Percentiles rank a stretch among this genome's conserved stretches.
These are phyloP conservation scores for Anas bahamensis DNA, from an alignment of 2,797 vertebrate species.

Conservation along the genomic window DNA sequence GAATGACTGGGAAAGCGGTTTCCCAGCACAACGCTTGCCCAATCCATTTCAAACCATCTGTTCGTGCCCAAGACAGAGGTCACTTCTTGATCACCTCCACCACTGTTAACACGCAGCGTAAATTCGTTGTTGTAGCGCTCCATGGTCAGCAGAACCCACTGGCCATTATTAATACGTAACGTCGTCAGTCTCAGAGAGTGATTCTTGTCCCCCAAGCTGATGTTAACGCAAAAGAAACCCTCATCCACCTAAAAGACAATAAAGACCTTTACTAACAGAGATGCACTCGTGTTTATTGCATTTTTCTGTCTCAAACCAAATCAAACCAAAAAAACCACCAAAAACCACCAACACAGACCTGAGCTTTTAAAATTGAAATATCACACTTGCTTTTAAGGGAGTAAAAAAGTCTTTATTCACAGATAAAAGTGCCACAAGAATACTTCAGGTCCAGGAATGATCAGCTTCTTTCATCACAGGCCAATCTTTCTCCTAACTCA, in stretches of 20 bases:
- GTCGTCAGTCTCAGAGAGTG: slow-evolving; percentile 78
- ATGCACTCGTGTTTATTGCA: not conserved
- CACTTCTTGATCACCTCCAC: slow-evolving; percentile 85
- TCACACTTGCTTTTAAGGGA: not conserved
- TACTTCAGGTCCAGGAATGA: not conserved
- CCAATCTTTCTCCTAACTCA: not conserved
- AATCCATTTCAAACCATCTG: slow-evolving; percentile 81
- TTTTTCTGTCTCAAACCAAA: not conserved
- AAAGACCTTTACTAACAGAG: not conserved
- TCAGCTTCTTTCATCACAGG: not conserved
- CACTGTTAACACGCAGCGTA: slow-evolving; percentile 84
- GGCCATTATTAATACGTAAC: slow-evolving; percentile 84
- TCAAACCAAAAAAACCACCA: too few relatives aligned
- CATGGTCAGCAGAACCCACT: slow-evolving; percentile 86
- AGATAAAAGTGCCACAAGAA: not conserved
- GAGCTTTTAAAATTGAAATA: not conserved
- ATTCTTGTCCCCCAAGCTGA: slow-evolving; percentile 82
- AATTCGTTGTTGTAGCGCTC: slow-evolving; percentile 86
- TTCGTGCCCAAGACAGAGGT: slow-evolving; percentile 77
- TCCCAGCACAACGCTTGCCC: slow-evolving; percentile 81
- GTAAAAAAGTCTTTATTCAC: not conserved
- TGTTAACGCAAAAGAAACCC: slow-evolving; percentile 82
- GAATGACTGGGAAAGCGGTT: slow-evolving; percentile 65
- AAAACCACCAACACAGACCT: not conserved
- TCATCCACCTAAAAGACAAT: slow-evolving; percentile 78